A percentile compares a stretch with the other conserved stretches of the same genome.
phyloP scores from a whole-genome alignment of 2,888 invertebrate species.

The Flexamia atlantica region DNA sequence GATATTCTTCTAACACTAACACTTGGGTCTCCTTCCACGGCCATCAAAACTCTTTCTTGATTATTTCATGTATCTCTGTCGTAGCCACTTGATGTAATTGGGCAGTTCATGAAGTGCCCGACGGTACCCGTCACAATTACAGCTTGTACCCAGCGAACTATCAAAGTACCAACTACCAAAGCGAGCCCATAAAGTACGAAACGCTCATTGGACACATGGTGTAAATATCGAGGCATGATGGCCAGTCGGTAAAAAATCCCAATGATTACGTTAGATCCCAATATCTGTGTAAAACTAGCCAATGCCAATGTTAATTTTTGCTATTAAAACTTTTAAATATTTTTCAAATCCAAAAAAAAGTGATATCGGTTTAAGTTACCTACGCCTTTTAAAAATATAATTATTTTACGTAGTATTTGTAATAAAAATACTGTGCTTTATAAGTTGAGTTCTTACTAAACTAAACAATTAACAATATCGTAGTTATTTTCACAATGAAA shows the following conservation, averaged over 20 bases:
- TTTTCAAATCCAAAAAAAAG: conserved; percentile 46
- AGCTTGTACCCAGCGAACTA: conserved; percentile 55
- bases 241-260: conserved; percentile 46
- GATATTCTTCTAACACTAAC: conserved; percentile 38
- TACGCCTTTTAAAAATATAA: too few species aligned
- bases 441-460: too few species aligned
- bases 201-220: conserved; percentile 50
- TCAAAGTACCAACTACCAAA: conserved; percentile 56
- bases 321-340: too few species aligned
- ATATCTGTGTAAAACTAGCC: too few species aligned
- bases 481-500: too few species aligned
- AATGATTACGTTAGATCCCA: too few species aligned
- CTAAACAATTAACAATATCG: too few species aligned
- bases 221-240: conserved; percentile 50
- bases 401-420: too few species aligned
- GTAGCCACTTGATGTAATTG: too few species aligned
- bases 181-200: conserved; percentile 43
- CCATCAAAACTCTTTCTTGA: conserved; percentile 59
- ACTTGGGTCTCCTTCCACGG: conserved; percentile 59
- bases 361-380: conserved; percentile 55
- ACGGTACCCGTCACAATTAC: conserved; percentile 40
- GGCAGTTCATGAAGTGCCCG: conserved; percentile 46
- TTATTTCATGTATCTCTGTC: conserved; percentile 60
- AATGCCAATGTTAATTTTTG: too few species aligned
- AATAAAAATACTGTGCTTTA: too few species aligned